Conservation (phyloP, 2,888 invertebrate species). For the Papilio elwesi region DNA sequence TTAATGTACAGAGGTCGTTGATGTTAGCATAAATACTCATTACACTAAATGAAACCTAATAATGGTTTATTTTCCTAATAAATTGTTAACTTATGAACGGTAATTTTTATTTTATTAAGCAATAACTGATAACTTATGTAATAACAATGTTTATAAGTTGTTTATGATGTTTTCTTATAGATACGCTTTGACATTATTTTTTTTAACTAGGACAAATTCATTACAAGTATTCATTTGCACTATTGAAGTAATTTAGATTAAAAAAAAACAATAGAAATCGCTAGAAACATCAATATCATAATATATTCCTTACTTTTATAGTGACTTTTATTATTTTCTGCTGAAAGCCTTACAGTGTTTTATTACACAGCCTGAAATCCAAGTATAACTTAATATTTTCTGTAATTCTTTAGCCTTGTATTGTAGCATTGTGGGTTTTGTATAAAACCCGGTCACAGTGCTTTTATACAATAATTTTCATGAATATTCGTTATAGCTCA, state of each 20-base stretch:
- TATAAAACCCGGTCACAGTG: no score
- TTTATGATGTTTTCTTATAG: not conserved
- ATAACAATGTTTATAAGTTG: not conserved
- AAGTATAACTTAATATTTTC: not conserved
- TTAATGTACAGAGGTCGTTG: slow-evolving; percentile 14
- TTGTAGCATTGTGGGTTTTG: no score
- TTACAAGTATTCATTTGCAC: no score
- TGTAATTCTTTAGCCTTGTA: not conserved
- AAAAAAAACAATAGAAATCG: not conserved
- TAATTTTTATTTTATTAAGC: not conserved
- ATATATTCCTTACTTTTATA: not conserved
- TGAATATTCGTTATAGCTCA: no score
- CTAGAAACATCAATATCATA: not conserved
- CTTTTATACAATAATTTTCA: no score
- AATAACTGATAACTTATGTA: no score
- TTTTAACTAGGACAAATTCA: no score
- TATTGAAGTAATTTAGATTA: no score
- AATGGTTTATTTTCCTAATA: not conserved
- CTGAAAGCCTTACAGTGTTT: slow-evolving; percentile 27
- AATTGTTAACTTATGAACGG: not conserved
- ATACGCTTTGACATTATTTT: not conserved
- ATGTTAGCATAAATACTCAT: not conserved
- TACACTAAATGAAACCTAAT: not conserved
- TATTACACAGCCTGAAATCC: slow-evolving; percentile 13
- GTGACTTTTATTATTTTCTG: slow-evolving; percentile 13